Evolutionary conservation across 2,888 invertebrate genomes (phyloP).

Genomic region (Xestia sexstrigata): DNA sequence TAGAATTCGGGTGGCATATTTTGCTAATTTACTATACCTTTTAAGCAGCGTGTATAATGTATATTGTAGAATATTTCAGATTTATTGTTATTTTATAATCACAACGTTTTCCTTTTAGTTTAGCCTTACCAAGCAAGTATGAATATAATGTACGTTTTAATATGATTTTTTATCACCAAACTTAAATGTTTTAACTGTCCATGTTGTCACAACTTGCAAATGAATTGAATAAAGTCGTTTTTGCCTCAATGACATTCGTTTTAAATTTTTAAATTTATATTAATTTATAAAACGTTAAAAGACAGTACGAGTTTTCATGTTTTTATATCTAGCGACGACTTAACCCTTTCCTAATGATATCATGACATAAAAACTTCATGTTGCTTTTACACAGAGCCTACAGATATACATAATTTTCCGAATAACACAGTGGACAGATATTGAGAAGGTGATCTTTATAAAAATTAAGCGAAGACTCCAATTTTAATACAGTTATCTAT

Average conservation of each 20-base stretch:
- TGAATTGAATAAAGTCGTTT: constrained; percentile 44
- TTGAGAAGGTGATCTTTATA: constrained; percentile 83
- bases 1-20: constrained; percentile 14
- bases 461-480: constrained; percentile 85
- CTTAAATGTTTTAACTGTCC: constrained; percentile 21
- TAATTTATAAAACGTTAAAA: constrained; percentile 46
- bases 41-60: constrained; percentile 11
- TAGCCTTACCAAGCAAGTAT: constrained; percentile 32
- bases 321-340: constrained; percentile 77
- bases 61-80: constrained; percentile 7
- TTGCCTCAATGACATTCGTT: constrained; percentile 38
- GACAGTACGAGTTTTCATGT: constrained; percentile 42
- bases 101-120: constrained; percentile 36
- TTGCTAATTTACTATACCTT: constrained; percentile 12
- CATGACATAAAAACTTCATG: constrained; percentile 77
- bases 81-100: constrained; percentile 37
- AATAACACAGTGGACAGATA: constrained; percentile 87
- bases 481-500: constrained; percentile 84
- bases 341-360: constrained; percentile 83
- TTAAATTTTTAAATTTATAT: constrained; percentile 43
- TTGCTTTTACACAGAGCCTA: constrained; percentile 72
- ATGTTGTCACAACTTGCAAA: constrained; percentile 41
- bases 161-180: constrained; percentile 27
- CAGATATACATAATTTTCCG: constrained; percentile 69
- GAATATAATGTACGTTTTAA: constrained; percentile 23